These are phyloP conservation scores for Hybos culiciformis DNA, from an alignment of 2,888 invertebrate species.

Conservation along the genomic window DNA sequence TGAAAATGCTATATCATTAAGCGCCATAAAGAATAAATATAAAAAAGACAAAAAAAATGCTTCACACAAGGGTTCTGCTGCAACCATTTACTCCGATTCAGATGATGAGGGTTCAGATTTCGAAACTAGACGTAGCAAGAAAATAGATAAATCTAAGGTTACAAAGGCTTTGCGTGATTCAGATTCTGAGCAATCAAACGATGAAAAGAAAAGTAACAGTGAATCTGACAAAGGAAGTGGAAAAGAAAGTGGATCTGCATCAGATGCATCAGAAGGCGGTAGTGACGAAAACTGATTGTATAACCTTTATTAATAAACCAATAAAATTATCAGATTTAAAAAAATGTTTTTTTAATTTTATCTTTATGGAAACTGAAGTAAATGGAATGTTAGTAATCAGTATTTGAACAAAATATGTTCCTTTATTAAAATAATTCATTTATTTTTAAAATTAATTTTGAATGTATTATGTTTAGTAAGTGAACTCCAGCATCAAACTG, in stretches of 20 bases:
- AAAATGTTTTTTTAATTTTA: too few species aligned
- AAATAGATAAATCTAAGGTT: conserved; percentile 60
- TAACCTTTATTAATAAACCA: too few species aligned
- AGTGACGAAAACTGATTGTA: too few species aligned
- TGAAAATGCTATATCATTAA: conserved; percentile 80
- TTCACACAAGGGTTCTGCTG: conserved; percentile 30
- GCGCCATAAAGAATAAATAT: conserved; percentile 90
- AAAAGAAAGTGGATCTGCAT: neutral
- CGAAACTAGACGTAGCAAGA: conserved; percentile 57
- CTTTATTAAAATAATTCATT: too few species aligned
- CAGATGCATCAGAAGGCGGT: conserved; percentile 10
- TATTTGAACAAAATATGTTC: too few species aligned
- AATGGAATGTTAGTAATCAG: too few species aligned
- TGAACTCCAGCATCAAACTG: too few species aligned
- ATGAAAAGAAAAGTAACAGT: conserved; percentile 17
- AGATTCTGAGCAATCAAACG: conserved; percentile 40
- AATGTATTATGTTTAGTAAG: too few species aligned
- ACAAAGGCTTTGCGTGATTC: conserved; percentile 70
- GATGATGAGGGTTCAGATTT: conserved; percentile 64
- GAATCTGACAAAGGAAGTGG: conserved; percentile 7
- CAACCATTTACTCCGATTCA: conserved; percentile 82
- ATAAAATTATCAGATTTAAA: too few species aligned
- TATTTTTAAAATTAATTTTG: too few species aligned
- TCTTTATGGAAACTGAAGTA: too few species aligned
- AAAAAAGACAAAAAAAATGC: conserved; percentile 40